Evolutionary conservation across 2,888 invertebrate species (phyloP).

Genomic region (Ceriagrion tenellum): DNA sequence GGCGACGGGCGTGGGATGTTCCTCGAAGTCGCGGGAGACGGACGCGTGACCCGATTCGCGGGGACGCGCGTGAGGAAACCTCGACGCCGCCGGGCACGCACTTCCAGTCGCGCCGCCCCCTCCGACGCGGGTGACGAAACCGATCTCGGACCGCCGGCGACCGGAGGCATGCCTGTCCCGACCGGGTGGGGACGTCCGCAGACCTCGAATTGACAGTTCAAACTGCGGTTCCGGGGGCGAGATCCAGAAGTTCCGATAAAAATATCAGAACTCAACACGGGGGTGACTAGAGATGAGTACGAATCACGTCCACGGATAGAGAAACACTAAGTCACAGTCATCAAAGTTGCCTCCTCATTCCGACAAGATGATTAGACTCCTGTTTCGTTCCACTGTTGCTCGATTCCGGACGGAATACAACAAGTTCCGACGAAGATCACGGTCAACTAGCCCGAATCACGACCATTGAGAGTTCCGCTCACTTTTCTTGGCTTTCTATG

Average conservation of each 20-base stretch:
- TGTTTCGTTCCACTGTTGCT: too few relatives aligned
- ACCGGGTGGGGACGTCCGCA: not conserved
- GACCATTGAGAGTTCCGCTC: too few relatives aligned
- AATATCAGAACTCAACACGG: not conserved
- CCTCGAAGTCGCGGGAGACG: not conserved
- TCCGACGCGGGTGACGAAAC: not conserved
- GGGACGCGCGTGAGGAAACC: not conserved
- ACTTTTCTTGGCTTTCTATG: too few relatives aligned
- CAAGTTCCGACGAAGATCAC: too few relatives aligned
- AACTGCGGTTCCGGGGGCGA: too few relatives aligned
- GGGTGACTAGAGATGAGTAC: not conserved
- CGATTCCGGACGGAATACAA: too few relatives aligned
- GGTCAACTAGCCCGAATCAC: too few relatives aligned
- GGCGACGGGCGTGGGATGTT: not conserved
- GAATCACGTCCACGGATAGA: not conserved
- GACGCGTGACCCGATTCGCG: not conserved
- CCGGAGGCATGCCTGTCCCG: constrained; percentile 5
- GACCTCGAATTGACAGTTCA: not conserved
- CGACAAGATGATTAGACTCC: too few relatives aligned
- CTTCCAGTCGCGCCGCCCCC: not conserved
- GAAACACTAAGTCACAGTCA: too few relatives aligned
- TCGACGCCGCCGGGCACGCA: not conserved
- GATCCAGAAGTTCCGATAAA: too few relatives aligned
- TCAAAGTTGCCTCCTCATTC: too few relatives aligned
- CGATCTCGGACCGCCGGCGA: not conserved